phyloP scores from a whole-genome alignment of 2,797 vertebrate genomes.

The Chlorospingus flavigularis region DNA sequence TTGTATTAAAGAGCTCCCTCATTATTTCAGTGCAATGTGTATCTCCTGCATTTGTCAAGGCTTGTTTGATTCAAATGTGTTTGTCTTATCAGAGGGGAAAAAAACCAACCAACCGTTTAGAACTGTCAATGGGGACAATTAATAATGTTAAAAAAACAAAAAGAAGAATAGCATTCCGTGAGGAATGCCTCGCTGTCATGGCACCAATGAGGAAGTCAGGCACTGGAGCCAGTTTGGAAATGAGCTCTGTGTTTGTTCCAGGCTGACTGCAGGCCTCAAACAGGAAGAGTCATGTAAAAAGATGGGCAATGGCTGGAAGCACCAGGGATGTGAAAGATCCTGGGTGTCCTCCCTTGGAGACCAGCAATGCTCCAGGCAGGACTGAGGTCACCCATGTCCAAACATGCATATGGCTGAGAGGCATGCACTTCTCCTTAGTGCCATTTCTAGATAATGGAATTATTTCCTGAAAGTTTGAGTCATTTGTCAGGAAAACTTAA shows the following conservation, averaged over 20 bases:
- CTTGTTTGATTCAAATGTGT: constrained; percentile 48
- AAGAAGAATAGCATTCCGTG: background rate
- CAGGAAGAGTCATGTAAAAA: fast-evolving
- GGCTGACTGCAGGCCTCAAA: background rate
- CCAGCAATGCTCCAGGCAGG: background rate
- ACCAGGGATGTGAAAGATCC: background rate
- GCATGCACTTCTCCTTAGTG: background rate
- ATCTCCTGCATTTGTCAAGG: constrained; percentile 69
- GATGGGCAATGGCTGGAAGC: background rate
- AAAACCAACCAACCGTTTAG: constrained; percentile 38
- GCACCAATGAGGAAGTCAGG: background rate
- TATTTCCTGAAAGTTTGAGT: background rate
- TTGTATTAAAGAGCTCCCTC: constrained; percentile 44
- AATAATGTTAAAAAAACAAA: background rate
- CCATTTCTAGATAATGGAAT: background rate
- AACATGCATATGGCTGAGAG: background rate
- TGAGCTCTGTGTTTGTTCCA: background rate
- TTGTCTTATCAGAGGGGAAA: constrained; percentile 36
- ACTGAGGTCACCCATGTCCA: background rate
- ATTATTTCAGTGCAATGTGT: constrained; percentile 6
- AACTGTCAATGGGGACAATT: constrained; percentile 53
- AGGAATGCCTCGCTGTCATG: background rate
- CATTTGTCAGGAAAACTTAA: background rate
- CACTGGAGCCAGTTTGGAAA: background rate
- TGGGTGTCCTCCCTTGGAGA: fast-evolving